Percentiles rank a stretch among this genome's conserved stretches.
Conservation (phyloP, 2,888 invertebrate genomes). For the Scelioninae gen. 1 region DNA sequence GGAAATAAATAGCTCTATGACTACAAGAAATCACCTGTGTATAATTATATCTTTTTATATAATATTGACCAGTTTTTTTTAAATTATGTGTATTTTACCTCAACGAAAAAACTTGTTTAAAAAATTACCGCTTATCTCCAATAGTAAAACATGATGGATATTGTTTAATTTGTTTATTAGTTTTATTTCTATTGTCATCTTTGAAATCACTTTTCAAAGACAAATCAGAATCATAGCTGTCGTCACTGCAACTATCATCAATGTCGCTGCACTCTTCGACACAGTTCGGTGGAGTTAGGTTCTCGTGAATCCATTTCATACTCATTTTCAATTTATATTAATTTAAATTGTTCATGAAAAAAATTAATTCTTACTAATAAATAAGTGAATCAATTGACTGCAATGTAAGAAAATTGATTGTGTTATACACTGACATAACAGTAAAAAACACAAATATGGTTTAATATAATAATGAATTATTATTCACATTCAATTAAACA, state of each 20-base stretch:
- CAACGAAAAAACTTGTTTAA: constrained; percentile 12
- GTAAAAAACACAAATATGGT: too few species aligned
- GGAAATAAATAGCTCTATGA: too few species aligned
- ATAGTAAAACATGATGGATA: constrained; percentile 45
- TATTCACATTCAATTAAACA: too few species aligned
- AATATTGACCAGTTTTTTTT: background rate
- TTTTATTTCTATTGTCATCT: constrained; percentile 68
- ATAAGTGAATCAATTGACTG: too few species aligned
- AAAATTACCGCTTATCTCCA: constrained; percentile 43
- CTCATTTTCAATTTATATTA: too few species aligned
- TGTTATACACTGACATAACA: too few species aligned
- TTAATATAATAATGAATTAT: too few species aligned
- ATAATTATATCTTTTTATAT: too few species aligned
- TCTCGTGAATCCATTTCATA: constrained; percentile 80
- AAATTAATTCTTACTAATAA: too few species aligned
- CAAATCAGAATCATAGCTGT: constrained; percentile 79
- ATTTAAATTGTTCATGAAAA: too few species aligned
- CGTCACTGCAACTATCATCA: constrained; percentile 80
- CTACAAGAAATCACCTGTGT: too few species aligned
- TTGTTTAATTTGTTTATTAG: constrained; percentile 66
- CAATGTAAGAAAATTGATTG: too few species aligned
- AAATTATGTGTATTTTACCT: background rate
- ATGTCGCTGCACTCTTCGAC: constrained; percentile 81
- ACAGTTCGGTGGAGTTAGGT: constrained; percentile 78
- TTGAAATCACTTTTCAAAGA: constrained; percentile 60